Base-by-base conservation (phyloP, 2,797 vertebrate genomes). In the Menidia menidia region DNA sequence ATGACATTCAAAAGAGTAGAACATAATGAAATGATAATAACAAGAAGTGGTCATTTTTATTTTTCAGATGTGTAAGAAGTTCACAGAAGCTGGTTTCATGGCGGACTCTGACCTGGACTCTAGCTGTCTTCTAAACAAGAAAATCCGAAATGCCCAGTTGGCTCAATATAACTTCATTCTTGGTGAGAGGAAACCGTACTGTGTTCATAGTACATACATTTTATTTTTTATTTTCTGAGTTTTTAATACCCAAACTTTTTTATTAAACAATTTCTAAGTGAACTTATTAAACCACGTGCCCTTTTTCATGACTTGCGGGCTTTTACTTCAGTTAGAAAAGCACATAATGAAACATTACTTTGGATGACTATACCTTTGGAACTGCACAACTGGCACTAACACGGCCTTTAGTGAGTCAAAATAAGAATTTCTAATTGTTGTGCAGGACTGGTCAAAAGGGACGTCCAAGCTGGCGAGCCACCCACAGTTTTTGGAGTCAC, bases 111-210 rank as follows among this genome's bases (percentile, higher is more conserved):
- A 99, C 75, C 86, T 98, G 32, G 97, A 98, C 88, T 95, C 95
- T 3, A 83, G 96, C 4, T 97, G 96, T 80, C 96, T 97, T 2
- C 90, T 98, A 33, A 97, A 97, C 91, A 97, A 97, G 94, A 99
- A 98, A 88, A 98, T 98, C 53, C 94, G 95, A 68, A 97, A 98
- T 12, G 97, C 97, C 11, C 97, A 98, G 82, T 88, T 98, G 91
- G 95, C 96, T 45, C 97, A 98, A 47, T 98, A 96, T 78, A 98
- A 98, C 90, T 99, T 99, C 68, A 98, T 98, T 80, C 91, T 98
- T 19, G 97, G 97, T 99, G 94, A 95, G 91, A 87, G 73, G 52
- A 48, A 35, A 25, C 1, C 25, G 25, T 15, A 12, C 16, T 16
- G 6, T 0, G 1, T 25, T 25, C 25, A 25, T 25, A 25, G 25